Evolutionary conservation across 2,888 invertebrate genomes (phyloP).

Genomic region (Acrobeloides nanus): DNA sequence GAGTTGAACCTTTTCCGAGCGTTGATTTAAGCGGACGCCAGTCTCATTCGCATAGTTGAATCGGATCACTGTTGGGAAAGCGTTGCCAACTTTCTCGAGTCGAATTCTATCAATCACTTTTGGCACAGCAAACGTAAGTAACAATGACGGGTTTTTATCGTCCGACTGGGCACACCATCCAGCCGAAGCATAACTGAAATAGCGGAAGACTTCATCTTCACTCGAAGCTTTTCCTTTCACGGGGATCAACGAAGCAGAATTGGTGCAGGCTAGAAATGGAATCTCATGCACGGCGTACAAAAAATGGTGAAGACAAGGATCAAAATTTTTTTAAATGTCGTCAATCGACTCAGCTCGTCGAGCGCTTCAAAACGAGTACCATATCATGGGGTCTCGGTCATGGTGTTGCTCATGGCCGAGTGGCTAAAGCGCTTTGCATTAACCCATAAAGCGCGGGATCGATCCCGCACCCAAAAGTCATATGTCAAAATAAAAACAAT

Average conservation of each 20-base stretch:
- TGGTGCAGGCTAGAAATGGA: constrained; percentile 24
- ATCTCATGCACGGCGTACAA: too few species aligned
- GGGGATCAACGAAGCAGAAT: constrained; percentile 13
- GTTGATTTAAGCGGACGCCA: constrained; percentile 3
- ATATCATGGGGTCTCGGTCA: too few species aligned
- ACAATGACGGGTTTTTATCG: constrained; percentile 16
- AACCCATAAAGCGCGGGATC: too few species aligned
- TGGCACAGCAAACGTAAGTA: constrained; percentile 30
- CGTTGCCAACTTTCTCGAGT: constrained; percentile 29
- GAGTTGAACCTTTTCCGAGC: constrained; percentile 11
- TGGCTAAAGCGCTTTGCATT: too few species aligned
- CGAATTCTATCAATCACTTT: constrained; percentile 36
- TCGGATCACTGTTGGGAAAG: constrained; percentile 23
- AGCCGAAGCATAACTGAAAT: constrained; percentile 7
- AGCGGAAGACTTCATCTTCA: too few species aligned
- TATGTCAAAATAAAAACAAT: too few species aligned
- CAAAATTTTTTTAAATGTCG: too few species aligned
- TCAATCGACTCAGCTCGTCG: too few species aligned
- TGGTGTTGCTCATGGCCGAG: too few species aligned
- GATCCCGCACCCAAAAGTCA: too few species aligned
- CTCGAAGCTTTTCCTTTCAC: constrained; percentile 15
- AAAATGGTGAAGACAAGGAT: too few species aligned
- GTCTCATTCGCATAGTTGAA: constrained; percentile 29
- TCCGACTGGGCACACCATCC: constrained; percentile 21
- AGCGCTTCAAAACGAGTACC: too few species aligned